These are phyloP conservation scores for Epicauta chinensis DNA, from an alignment of 1,140 invertebrate genomes.

Conservation along the genomic window DNA sequence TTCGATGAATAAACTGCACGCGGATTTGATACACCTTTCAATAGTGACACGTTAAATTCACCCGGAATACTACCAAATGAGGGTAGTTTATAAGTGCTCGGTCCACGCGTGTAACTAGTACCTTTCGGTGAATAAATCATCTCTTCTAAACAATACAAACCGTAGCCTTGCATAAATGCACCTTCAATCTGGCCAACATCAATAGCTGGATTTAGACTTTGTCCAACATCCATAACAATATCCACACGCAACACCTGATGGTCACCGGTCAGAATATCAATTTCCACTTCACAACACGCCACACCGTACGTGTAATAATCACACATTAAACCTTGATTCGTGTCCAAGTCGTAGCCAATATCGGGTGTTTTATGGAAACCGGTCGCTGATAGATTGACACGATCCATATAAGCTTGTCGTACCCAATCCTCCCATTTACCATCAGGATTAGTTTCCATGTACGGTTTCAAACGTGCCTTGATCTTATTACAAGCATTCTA, in stretches of 20 bases:
- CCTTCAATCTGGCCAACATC: conserved; percentile 96
- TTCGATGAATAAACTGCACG: conserved; percentile 92
- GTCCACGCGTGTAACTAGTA: conserved; percentile 71
- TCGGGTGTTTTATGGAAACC: conserved; percentile 80
- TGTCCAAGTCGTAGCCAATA: conserved; percentile 69
- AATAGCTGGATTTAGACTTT: conserved; percentile 91
- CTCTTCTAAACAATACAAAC: conserved; percentile 87
- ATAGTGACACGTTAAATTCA: conserved; percentile 87
- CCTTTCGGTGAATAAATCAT: conserved; percentile 79
- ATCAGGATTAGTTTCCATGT: conserved; percentile 69
- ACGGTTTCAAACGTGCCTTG: conserved; percentile 68
- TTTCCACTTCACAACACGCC: conserved; percentile 75
- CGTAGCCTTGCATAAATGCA: conserved; percentile 89
- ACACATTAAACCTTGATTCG: conserved; percentile 63
- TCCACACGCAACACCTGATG: conserved; percentile 81
- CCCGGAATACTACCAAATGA: conserved; percentile 82
- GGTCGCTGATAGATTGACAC: conserved; percentile 76
- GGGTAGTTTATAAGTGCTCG: conserved; percentile 91
- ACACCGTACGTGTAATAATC: conserved; percentile 79
- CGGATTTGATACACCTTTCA: conserved; percentile 82
- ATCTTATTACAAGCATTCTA: conserved; percentile 78
- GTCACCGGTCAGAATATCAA: conserved; percentile 84
- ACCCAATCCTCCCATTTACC: conserved; percentile 84
- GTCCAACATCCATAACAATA: conserved; percentile 92
- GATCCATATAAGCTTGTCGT: conserved; percentile 67